A percentile compares a stretch with the other conserved stretches of the same genome.
Evolutionary conservation across 2,888 invertebrate species (phyloP).

Genomic region (Peribatodes rhomboidaria): DNA sequence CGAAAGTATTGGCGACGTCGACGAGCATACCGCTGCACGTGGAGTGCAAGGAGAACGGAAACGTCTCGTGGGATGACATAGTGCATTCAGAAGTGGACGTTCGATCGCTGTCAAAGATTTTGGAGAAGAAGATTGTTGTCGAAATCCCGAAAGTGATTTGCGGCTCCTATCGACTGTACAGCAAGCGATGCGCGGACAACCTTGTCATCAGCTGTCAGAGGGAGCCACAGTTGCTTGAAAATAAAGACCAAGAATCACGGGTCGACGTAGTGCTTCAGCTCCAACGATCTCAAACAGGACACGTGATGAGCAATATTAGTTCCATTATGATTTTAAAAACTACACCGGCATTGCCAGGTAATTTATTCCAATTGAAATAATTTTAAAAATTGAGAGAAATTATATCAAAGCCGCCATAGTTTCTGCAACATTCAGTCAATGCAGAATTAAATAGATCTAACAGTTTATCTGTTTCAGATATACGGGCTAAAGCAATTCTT

Average conservation of each 20-base stretch:
- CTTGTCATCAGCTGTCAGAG: conserved; percentile 69
- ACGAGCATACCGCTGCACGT: conserved; percentile 71
- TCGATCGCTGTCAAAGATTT: conserved; percentile 71
- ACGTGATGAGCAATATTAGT: conserved; percentile 68
- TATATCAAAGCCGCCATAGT: too few species aligned
- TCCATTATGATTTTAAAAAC: conserved; percentile 70
- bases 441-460: conserved; percentile 19
- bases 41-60: conserved; percentile 58
- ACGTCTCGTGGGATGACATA: conserved; percentile 68
- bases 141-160: conserved; percentile 73
- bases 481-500: conserved; percentile 38
- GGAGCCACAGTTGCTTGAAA: conserved; percentile 43
- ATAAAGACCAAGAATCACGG: conserved; percentile 53
- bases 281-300: conserved; percentile 65
- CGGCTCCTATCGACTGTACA: conserved; percentile 68
- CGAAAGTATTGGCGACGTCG: conserved; percentile 65
- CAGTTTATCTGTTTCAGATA: conserved; percentile 45
- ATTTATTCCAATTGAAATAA: neutral
- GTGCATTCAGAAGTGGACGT: conserved; percentile 77
- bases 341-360: conserved; percentile 47
- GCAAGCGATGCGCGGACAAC: conserved; percentile 65
- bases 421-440: neutral
- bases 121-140: conserved; percentile 74
- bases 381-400: neutral
- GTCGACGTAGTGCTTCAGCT: conserved; percentile 71